Percentiles rank a stretch among this genome's conserved stretches.
These are phyloP conservation scores for Zeugodacus cucurbitae DNA, from an alignment of 1,140 invertebrate genomes.

Conservation along the genomic window DNA sequence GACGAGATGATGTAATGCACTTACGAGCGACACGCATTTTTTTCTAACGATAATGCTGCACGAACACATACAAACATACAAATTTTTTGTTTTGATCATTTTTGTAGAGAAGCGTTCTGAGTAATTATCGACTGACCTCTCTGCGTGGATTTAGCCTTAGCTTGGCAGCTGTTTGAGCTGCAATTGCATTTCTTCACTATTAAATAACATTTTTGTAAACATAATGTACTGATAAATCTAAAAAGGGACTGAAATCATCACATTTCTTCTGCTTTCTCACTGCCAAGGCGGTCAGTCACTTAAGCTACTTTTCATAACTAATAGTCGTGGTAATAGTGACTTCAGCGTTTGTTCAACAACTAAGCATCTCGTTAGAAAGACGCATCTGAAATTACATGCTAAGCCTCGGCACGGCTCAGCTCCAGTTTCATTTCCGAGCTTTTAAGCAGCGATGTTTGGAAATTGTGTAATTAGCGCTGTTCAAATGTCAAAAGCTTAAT, in stretches of 20 bases:
- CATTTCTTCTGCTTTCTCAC: background rate
- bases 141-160: background rate
- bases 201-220: background rate
- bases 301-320: background rate
- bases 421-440: background rate
- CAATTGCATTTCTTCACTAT: background rate
- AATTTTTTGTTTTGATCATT: background rate
- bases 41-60: background rate
- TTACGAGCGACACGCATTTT: constrained; percentile 30
- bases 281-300: background rate
- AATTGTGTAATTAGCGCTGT: background rate
- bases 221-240: background rate
- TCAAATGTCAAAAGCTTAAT: background rate
- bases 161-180: background rate
- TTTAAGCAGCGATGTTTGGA: background rate
- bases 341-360: background rate
- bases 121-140: constrained; percentile 2
- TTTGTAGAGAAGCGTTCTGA: background rate
- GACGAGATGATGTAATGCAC: constrained; percentile 24
- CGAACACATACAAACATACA: background rate
- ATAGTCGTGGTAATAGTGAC: background rate
- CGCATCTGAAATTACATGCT: background rate
- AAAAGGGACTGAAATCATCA: background rate
- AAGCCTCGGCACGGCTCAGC: background rate
- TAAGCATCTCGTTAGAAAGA: background rate